Base-by-base conservation (phyloP, 2,113 vertebrate species). In the Poeciliopsis turrubarensis region DNA sequence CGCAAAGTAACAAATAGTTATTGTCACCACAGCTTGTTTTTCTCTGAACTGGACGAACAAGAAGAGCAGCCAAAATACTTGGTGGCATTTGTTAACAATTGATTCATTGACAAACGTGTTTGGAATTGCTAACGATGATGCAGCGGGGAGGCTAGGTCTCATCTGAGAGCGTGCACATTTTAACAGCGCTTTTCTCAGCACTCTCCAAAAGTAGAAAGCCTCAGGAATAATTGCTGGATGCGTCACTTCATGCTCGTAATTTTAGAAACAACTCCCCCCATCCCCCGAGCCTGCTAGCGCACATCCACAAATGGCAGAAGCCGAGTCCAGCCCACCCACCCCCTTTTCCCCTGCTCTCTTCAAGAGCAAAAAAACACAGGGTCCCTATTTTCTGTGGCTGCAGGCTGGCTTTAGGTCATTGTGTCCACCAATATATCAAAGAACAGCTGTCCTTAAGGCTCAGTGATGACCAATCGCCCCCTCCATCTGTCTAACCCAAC, bases 381-480 rank as follows among this genome's bases (percentile, higher is more conserved):
- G 93, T 92, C 88, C 92, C 92, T 93, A 94, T 95, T 94, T 92
- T 94, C 87, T 94, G 90, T 91, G 91, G 89, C 93, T 94, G 91
- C 89, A 92, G 93, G 91, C 93, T 93, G 92, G 91, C 91, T 93
- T 94, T 92, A 90, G 92, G 92, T 94, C 93, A 94, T 95, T 95
- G 93, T 95, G 92, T 95, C 90, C 94, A 92, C 94, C 94, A 95
- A 95, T 94, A 95, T 95, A 95, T 95, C 94, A 95, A 94, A 93
- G 93, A 94, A 90, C 94, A 95, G 94, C 94, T 95, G 94, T 94
- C 91, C 92, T 57, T 84, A 87, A 92, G 89, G 93, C 91, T 91
- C 91, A 82, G 85, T 86, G 90, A 94, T 94, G 94, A 94, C 95
- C 93, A 94, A 87, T 92, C 94, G 81, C 89, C 91, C 87, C 81